Conservation (phyloP, 2,113 vertebrate genomes). For the Periophthalmus modestus region DNA sequence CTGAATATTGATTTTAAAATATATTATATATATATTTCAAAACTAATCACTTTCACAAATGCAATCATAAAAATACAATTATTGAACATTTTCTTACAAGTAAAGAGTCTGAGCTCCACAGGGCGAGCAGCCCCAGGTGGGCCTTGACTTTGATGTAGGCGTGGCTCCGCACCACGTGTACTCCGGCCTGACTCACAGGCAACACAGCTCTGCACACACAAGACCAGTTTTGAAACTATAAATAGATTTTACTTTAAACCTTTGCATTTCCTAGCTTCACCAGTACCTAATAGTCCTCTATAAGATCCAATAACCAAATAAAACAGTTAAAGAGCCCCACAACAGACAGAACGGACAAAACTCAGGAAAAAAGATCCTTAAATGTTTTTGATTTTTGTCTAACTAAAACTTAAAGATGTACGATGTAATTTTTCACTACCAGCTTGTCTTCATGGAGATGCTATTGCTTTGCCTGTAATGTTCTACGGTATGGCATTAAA, state of each 20-base stretch:
- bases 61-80: background rate
- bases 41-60: background rate
- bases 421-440: too few species aligned
- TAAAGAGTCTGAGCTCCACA: conserved; percentile 83
- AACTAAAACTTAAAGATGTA: background rate
- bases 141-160: conserved; percentile 77
- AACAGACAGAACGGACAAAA: too few species aligned
- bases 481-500: too few species aligned
- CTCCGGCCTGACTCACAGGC: conserved; percentile 80
- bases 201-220: conserved; percentile 70
- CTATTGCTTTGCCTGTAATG: too few species aligned
- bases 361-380: too few species aligned
- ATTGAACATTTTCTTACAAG: conserved; percentile 59
- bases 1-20: too few species aligned
- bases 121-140: conserved; percentile 80
- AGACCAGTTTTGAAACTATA: background rate
- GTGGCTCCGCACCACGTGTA: conserved; percentile 76
- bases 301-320: background rate
- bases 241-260: too few species aligned
- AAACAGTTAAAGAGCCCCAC: background rate
- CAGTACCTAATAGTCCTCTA: too few species aligned
- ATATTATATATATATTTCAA: too few species aligned
- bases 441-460: too few species aligned
- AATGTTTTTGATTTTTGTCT: background rate
- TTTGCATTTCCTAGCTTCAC: too few species aligned